Conservation (phyloP, 2,797 vertebrate genomes). For the Gymnothorax javanicus region DNA sequence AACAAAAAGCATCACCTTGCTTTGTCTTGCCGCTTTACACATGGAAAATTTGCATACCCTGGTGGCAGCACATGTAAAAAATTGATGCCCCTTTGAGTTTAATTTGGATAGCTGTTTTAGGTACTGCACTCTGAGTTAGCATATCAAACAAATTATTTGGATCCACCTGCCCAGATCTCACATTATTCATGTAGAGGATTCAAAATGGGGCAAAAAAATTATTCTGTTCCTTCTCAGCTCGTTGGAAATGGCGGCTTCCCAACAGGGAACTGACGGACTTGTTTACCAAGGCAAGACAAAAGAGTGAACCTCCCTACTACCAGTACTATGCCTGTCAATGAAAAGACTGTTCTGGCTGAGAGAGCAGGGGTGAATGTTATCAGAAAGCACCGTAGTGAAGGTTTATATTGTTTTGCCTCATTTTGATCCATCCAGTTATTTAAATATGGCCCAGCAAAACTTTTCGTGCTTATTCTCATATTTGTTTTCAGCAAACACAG, state of each 20-base stretch:
- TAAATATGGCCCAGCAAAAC: constrained; percentile 35
- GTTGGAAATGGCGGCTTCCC: background rate
- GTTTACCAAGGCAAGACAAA: constrained; percentile 21
- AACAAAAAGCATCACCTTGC: constrained; percentile 25
- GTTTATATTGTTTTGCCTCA: constrained; percentile 49
- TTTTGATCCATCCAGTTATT: constrained; percentile 48
- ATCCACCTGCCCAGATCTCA: constrained; percentile 16
- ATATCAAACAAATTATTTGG: background rate
- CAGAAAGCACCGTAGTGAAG: constrained; percentile 40
- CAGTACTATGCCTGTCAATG: background rate
- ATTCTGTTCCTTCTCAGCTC: background rate
- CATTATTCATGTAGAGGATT: constrained; percentile 16
- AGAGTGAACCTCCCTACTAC: background rate
- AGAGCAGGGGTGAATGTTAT: constrained; percentile 43
- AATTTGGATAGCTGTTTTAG: constrained; percentile 1
- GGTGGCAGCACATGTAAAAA: constrained; percentile 15
- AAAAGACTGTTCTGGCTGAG: constrained; percentile 22
- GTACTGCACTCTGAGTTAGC: constrained; percentile 18
- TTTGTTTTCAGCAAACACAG: constrained; percentile 42
- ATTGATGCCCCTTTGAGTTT: background rate
- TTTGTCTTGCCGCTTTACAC: constrained; percentile 18
- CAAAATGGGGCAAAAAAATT: background rate
- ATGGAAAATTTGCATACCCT: constrained; percentile 26
- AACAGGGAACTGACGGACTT: background rate
- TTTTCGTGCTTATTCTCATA: constrained; percentile 31